These are phyloP conservation scores for Aythya baeri DNA, from an alignment of 2,113 vertebrate species.

Conservation along the genomic window DNA sequence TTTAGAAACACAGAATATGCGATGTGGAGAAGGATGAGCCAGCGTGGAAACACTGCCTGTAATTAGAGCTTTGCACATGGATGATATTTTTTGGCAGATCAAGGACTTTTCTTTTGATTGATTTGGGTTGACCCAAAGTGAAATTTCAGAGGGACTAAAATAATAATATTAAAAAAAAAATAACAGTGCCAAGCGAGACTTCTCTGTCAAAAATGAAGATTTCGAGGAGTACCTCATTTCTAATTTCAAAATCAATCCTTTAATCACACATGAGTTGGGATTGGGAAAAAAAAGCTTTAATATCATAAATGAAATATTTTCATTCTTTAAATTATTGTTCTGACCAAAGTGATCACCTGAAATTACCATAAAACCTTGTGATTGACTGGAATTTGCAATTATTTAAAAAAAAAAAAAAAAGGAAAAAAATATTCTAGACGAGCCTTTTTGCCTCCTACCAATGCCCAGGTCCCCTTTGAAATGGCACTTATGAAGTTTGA, in stretches of 20 bases:
- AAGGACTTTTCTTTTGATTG: neutral
- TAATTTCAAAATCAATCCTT: neutral
- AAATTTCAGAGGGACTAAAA: neutral
- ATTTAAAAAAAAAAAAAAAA: neutral
- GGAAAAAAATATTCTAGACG: neutral
- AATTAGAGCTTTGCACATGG: neutral
- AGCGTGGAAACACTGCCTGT: neutral
- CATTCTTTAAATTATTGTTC: neutral
- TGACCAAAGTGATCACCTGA: neutral
- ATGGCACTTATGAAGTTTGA: neutral
- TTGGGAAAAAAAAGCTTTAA: neutral
- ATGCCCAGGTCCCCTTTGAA: neutral
- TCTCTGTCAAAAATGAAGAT: neutral
- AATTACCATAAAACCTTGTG: neutral
- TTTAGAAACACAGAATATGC: neutral
- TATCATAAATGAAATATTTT: neutral
- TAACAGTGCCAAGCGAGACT: neutral
- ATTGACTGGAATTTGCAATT: neutral
- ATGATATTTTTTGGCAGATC: neutral
- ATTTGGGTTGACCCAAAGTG: neutral
- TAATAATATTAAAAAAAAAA: neutral
- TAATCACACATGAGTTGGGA: neutral
- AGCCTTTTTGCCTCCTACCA: neutral
- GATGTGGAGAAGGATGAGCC: neutral
- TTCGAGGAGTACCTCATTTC: neutral